Conservation (phyloP, 2,113 vertebrate species). For the Brienomyrus longianalis region DNA sequence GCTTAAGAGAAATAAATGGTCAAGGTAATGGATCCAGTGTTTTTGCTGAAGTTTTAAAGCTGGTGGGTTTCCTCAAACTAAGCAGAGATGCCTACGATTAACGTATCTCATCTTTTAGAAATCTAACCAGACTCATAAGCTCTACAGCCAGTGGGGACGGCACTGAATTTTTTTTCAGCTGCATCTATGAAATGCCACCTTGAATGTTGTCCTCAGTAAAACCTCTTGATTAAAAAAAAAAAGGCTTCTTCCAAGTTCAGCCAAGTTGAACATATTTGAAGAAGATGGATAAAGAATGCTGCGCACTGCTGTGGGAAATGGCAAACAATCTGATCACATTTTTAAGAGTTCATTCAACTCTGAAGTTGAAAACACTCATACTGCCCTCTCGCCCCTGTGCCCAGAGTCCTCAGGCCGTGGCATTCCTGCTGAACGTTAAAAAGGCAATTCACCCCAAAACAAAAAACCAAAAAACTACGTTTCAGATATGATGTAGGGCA, state of each 20-base stretch:
- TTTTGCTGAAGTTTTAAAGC: background rate
- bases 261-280: slow-evolving; percentile 1
- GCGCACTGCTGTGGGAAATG: background rate
- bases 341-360: background rate
- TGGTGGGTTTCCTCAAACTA: background rate
- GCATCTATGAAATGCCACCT: background rate
- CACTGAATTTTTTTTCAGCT: background rate
- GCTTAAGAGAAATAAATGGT: background rate
- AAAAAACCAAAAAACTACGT: background rate
- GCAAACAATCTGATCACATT: background rate
- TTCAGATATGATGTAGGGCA: background rate
- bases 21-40: background rate
- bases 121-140: background rate
- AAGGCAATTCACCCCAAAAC: background rate
- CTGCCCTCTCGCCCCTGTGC: background rate
- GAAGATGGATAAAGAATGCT: background rate
- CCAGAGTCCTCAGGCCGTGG: background rate
- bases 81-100: background rate
- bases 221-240: background rate
- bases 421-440: background rate
- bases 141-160: background rate
- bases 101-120: background rate
- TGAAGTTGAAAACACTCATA: background rate
- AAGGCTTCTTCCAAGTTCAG: background rate
- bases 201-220: background rate